These are phyloP conservation scores for Sarcophaga peregrina DNA, from an alignment of 1,140 invertebrate species.

Conservation along the genomic window DNA sequence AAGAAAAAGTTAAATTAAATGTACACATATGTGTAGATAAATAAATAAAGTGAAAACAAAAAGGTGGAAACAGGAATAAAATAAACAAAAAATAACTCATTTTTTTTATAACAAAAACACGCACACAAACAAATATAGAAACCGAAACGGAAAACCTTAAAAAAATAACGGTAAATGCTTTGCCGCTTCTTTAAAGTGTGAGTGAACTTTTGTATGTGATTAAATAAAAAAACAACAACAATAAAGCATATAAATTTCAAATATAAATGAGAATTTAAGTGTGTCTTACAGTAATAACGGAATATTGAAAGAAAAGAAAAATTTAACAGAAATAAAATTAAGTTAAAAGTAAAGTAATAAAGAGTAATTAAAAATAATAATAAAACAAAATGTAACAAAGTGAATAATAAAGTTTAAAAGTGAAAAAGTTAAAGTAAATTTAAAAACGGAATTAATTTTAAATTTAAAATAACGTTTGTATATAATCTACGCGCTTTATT, in stretches of 20 bases:
- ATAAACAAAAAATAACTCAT: slow-evolving; percentile 13
- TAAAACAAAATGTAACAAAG: too few species aligned
- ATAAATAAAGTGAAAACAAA: neutral
- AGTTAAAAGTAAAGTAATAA: too few species aligned
- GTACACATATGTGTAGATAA: neutral
- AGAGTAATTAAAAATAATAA: too few species aligned
- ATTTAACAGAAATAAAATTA: neutral
- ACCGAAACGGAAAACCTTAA: neutral
- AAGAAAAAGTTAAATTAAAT: slow-evolving; percentile 22
- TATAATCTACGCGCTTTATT: too few species aligned
- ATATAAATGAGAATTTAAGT: neutral
- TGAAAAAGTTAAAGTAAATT: too few species aligned
- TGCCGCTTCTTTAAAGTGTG: slow-evolving; percentile 33
- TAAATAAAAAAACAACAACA: slow-evolving; percentile 15
- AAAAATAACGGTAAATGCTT: neutral
- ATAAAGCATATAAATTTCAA: neutral
- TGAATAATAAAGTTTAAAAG: too few species aligned
- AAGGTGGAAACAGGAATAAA: neutral
- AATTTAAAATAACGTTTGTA: too few species aligned
- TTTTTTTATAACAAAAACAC: slow-evolving; percentile 6
- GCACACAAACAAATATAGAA: neutral
- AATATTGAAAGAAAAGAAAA: neutral
- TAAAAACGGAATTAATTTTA: too few species aligned
- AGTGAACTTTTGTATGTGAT: slow-evolving; percentile 26
- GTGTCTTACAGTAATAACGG: neutral